These are phyloP conservation scores for Kradibia gibbosae DNA, from an alignment of 1,140 invertebrate genomes.

Conservation along the genomic window DNA sequence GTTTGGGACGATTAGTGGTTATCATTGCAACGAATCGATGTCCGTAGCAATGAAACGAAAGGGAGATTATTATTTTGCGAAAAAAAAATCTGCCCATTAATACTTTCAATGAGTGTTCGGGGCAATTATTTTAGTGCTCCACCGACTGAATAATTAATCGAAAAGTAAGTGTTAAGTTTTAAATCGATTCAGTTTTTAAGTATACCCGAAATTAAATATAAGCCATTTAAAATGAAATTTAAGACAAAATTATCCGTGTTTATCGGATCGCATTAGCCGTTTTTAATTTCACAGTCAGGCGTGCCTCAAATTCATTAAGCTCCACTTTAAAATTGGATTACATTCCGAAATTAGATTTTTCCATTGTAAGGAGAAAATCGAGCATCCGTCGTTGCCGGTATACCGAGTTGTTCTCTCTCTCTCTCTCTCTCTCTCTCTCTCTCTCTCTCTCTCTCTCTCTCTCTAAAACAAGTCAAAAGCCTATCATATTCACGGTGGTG, in stretches of 20 bases:
- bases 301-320: not conserved
- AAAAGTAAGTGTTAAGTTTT: not conserved
- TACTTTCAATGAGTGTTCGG: too few relatives aligned
- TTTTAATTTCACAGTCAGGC: not conserved
- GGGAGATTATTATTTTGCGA: too few relatives aligned
- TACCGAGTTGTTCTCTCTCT: too few relatives aligned
- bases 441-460: too few relatives aligned
- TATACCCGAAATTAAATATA: not conserved
- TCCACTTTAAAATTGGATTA: not conserved
- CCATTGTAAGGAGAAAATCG: not conserved
- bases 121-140: not conserved
- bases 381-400: not conserved
- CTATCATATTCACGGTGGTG: not conserved
- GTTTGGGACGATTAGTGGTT: too few relatives aligned
- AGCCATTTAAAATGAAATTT: not conserved
- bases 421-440: too few relatives aligned
- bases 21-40: too few relatives aligned
- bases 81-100: too few relatives aligned
- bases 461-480: not conserved
- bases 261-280: conserved; percentile 16
- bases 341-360: not conserved
- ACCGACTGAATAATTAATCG: not conserved
- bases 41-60: too few relatives aligned
- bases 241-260: not conserved
- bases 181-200: not conserved